These are phyloP conservation scores for Aradus depressus DNA, from an alignment of 2,888 invertebrate species.

Conservation along the genomic window DNA sequence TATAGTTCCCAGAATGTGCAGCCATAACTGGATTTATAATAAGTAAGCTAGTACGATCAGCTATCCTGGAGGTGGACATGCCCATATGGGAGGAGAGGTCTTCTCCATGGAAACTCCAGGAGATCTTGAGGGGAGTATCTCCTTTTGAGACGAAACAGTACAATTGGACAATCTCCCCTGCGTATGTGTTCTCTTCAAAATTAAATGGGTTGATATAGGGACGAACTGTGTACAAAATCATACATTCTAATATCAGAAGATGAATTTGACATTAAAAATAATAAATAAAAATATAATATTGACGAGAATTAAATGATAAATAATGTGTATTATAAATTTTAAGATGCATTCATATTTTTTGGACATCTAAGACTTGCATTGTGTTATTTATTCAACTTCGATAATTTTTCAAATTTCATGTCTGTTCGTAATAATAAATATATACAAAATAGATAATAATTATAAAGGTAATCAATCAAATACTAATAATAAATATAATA, in stretches of 20 bases:
- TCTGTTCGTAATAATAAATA: too few species aligned
- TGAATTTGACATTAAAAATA: not conserved
- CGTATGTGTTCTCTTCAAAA: slow-evolving; percentile 60
- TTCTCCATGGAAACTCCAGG: slow-evolving; percentile 44
- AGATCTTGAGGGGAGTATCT: slow-evolving; percentile 44
- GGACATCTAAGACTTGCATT: too few species aligned
- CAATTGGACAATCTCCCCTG: slow-evolving; percentile 67
- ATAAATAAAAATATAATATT: not conserved
- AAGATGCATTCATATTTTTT: too few species aligned
- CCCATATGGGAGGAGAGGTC: slow-evolving; percentile 31
- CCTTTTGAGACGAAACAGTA: slow-evolving; percentile 53
- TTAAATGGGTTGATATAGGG: slow-evolving; percentile 72
- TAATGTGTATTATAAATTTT: not conserved
- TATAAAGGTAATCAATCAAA: too few species aligned
- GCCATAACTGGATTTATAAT: slow-evolving; percentile 57
- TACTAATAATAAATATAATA: too few species aligned
- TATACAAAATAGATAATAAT: too few species aligned
- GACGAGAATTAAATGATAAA: slow-evolving; percentile 6
- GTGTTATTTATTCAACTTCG: too few species aligned
- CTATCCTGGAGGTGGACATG: slow-evolving; percentile 26
- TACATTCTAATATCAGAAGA: too few species aligned
- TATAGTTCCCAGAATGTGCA: slow-evolving; percentile 63
- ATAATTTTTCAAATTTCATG: too few species aligned
- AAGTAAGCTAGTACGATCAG: slow-evolving; percentile 37
- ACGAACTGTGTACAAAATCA: slow-evolving; percentile 50